These are phyloP conservation scores for Caenorhabditis japonica DNA, from an alignment of 2,888 invertebrate species.

Conservation along the genomic window DNA sequence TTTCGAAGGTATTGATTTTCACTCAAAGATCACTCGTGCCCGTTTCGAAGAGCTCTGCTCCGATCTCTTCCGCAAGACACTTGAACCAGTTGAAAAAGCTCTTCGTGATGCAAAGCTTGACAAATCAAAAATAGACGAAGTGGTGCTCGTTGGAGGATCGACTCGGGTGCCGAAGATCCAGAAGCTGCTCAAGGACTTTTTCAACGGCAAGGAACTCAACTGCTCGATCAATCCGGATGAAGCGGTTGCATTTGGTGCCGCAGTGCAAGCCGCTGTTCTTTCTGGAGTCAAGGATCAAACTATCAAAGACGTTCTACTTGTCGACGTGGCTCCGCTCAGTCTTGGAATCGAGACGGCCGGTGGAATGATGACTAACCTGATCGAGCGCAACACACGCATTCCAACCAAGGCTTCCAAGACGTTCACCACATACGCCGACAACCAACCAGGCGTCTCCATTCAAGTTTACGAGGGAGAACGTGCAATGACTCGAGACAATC, in stretches of 20 bases:
- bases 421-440: slow-evolving; percentile 92
- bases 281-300: slow-evolving; percentile 55
- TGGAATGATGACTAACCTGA: slow-evolving; percentile 92
- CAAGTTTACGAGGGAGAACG: slow-evolving; percentile 83
- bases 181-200: slow-evolving; percentile 87
- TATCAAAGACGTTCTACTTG: slow-evolving; percentile 81
- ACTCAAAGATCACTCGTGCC: slow-evolving; percentile 94
- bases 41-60: slow-evolving; percentile 96
- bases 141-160: slow-evolving; percentile 88
- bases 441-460: slow-evolving; percentile 90
- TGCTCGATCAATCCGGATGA: slow-evolving; percentile 95
- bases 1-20: slow-evolving; percentile 94
- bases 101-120: slow-evolving; percentile 95
- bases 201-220: slow-evolving; percentile 94
- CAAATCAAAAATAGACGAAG: slow-evolving; percentile 81
- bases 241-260: slow-evolving; percentile 93
- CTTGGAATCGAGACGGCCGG: slow-evolving; percentile 91
- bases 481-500: slow-evolving; percentile 79
- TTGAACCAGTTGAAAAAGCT: slow-evolving; percentile 96
- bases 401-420: slow-evolving; percentile 77
- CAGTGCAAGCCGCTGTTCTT: slow-evolving; percentile 63
- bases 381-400: slow-evolving; percentile 82
- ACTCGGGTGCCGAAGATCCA: slow-evolving; percentile 98
- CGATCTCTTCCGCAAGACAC: slow-evolving; percentile 93
- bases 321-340: slow-evolving; percentile 93